These are phyloP conservation scores for Puma concolor DNA, from an alignment of 2,113 vertebrate species.

Conservation along the genomic window DNA sequence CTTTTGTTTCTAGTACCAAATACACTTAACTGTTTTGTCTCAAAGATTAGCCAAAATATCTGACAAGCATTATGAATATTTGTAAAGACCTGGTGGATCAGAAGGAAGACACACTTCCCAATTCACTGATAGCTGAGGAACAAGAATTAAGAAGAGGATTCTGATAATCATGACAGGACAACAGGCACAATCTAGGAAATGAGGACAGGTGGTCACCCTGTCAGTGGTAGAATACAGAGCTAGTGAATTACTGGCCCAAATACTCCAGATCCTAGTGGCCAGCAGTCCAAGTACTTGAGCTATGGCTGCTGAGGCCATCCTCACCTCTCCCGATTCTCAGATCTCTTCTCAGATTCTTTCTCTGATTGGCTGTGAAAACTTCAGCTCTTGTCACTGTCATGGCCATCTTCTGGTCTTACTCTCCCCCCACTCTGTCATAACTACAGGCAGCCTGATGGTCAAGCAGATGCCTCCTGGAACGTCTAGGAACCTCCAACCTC, in stretches of 20 bases:
- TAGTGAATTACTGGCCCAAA: neutral
- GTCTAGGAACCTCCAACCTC: no score
- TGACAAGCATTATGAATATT: neutral
- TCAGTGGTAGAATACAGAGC: neutral
- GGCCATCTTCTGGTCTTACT: neutral
- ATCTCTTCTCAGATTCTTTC: neutral
- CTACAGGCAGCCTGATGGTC: neutral
- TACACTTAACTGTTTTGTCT: neutral
- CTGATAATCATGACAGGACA: neutral
- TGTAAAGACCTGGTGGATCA: neutral
- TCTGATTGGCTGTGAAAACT: neutral
- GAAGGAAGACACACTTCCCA: neutral
- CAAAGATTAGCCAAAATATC: constrained; percentile 3
- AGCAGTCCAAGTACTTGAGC: neutral
- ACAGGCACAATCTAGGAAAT: neutral
- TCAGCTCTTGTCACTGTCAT: neutral
- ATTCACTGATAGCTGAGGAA: neutral
- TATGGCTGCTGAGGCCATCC: neutral
- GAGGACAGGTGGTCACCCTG: neutral
- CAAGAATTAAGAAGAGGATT: neutral
- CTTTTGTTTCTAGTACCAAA: constrained; percentile 2
- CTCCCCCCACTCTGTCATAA: neutral
- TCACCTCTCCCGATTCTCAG: neutral
- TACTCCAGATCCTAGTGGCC: neutral
- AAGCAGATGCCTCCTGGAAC: neutral